phyloP scores from a whole-genome alignment of 2,797 vertebrate genomes.

The Cryptoprocta ferox region DNA sequence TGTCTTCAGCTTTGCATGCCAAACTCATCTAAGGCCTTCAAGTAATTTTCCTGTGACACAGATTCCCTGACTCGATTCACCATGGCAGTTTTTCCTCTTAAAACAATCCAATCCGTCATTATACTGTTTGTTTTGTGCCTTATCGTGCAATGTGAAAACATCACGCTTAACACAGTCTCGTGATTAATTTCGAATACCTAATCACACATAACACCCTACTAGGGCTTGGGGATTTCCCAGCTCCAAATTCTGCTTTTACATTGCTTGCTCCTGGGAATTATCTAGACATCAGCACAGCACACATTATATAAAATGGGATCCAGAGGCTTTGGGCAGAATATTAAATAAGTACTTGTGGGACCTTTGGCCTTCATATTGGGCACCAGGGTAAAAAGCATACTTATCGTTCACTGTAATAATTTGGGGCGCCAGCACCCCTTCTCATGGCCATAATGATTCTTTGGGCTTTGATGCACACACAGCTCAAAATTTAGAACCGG shows the following conservation, averaged over 20 bases:
- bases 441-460: neutral
- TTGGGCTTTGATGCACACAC: neutral
- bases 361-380: neutral
- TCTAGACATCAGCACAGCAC: constrained; percentile 64
- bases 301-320: constrained; percentile 71
- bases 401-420: neutral
- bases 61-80: neutral
- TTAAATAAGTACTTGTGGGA: constrained; percentile 8
- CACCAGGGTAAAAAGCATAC: neutral
- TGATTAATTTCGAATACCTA: constrained; percentile 42
- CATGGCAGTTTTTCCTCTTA: neutral
- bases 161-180: neutral
- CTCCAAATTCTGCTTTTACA: constrained; percentile 76
- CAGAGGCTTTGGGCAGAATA: constrained; percentile 41
- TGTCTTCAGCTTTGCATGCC: neutral
- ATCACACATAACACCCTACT: constrained; percentile 2
- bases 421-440: neutral
- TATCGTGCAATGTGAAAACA: neutral
- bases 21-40: neutral
- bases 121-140: neutral
- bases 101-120: constrained; percentile 16
- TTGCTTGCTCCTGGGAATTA: constrained; percentile 65
- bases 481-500: neutral
- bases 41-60: neutral
- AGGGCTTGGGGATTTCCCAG: constrained; percentile 49